These are phyloP conservation scores for Sebastes cheni DNA, from an alignment of 2,797 vertebrate genomes.

Conservation along the genomic window DNA sequence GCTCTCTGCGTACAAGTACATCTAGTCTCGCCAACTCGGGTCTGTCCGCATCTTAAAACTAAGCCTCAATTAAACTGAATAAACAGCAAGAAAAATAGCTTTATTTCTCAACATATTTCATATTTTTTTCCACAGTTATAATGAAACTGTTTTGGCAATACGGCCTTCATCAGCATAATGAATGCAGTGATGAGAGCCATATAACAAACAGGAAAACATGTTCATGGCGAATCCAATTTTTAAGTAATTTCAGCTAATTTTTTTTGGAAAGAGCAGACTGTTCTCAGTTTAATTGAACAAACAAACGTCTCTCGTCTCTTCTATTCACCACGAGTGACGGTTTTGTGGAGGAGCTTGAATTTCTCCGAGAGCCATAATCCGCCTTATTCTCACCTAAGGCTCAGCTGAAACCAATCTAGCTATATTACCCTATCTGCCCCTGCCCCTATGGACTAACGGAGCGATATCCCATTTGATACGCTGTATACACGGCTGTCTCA, in stretches of 20 bases:
- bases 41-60: conserved; percentile 24
- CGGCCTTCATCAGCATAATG: conserved; percentile 19
- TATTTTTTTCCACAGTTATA: background rate
- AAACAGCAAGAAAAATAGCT: conserved; percentile 17
- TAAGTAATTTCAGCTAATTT: background rate
- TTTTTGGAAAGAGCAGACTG: background rate
- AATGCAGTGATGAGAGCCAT: conserved; percentile 8
- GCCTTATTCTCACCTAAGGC: conserved; percentile 55
- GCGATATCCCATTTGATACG: conserved; percentile 57
- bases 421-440: conserved; percentile 49
- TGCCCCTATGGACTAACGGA: conserved; percentile 28
- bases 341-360: conserved; percentile 10
- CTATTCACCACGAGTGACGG: background rate
- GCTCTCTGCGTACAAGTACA: background rate
- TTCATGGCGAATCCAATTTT: background rate
- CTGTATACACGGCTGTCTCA: conserved; percentile 27
- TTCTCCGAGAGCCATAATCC: conserved; percentile 59
- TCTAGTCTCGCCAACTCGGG: background rate
- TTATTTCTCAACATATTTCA: conserved; percentile 6
- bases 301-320: background rate
- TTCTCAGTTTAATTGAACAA: background rate
- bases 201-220: conserved; percentile 13
- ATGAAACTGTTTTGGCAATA: conserved; percentile 13
- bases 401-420: conserved; percentile 57
- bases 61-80: conserved; percentile 17